Evolutionary conservation across 2,888 invertebrate species (phyloP), one percentile per base, ranked within the genome.

Genomic region (Trichopoda pennipes): DNA sequence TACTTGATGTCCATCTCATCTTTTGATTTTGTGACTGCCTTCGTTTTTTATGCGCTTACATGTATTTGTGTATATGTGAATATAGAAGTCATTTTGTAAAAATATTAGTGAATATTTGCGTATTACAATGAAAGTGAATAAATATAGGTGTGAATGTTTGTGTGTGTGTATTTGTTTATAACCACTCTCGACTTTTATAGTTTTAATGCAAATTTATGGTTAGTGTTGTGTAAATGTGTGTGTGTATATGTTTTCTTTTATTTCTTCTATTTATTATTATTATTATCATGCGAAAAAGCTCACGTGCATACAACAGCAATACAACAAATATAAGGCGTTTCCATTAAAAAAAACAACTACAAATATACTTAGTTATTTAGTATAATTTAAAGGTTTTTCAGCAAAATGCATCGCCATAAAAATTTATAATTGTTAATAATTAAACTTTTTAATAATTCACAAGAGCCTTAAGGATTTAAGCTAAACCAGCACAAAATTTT

Each of bases 181-280:
- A 49, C 47, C 21, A 70, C 58, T 70, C n/a, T 70, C n/a, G 12
- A 60, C 49, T 60, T 49, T 72, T 60, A 72, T 60, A 51, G 51
- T 23, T 72, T 72, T 60, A 72, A 72, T 72, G 38, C 70, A 72
- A 60, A 72, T 72, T 72, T 72, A 72, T 72, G 60, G 70, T 23
- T 60, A 38, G 49, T 60, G 70, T 51, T 72, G 60, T 42, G 23
- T n/a, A 51, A 60, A 42, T 70, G 8, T n/a, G 38, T 55, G 4
- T n/a, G 23, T 42, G 12, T 55, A 9, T 61, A 17, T n/a, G n/a
- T n/a, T 28, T 14, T 28, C 17, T 68, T 35, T 44, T 63, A 3
- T 61, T 55, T n/a, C 7, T 16, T 17, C 0, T 44, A 44, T 44
- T 51, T 35, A 7, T 51, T 16, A 0, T 17, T 68, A n/a, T 66